Evolutionary conservation across 1,140 invertebrate genomes (phyloP), one percentile per base, ranked within the genome.

Genomic region (Lysiphlebus fabarum): DNA sequence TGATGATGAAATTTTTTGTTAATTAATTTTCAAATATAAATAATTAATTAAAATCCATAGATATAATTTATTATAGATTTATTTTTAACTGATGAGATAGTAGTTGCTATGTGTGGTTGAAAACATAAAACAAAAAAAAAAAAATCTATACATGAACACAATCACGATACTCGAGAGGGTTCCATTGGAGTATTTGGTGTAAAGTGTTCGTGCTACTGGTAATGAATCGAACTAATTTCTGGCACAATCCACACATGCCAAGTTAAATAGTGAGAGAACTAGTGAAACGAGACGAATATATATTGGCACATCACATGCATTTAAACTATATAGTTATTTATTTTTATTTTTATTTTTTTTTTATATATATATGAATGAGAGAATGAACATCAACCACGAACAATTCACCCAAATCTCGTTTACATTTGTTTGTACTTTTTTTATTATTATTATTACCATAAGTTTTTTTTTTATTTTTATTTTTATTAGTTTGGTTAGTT

Each of bases 331-430:
- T 17, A 17, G 17, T 17, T 17, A 17, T 17, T 40, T 40, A 10
- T 10, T 8, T 10, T 7, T 2, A 40, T 40, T 40, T 40, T 11
- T 8, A 3, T 40, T 40, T 40, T 40, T 40, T 40, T 40, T 11
- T 40, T 9, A 6, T 6, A 1, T 11, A 4, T 11, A 40, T 11
- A 11, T 40, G 7, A 40, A 7, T 40, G 38, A 51, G 49, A 51
- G 49, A 51, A 51, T 51, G 49, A 51, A 51, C 49, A 51, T 51
- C 49, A n/a, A 36, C 34, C 38, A 36, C 49, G 49, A 51, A 51
- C 33, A 51, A 51, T 51, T 33, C 49, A 38, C 49, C 34, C 37
- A 51, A 49, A 51, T 33, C 49, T 51, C 49, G 49, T 51, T 51
- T 51, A 51, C 49, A 37, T 51, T 51, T 34, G 34, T 8, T 38